Evolutionary conservation across 2,113 vertebrate species (phyloP).

Genomic region (Microtus oregoni): DNA sequence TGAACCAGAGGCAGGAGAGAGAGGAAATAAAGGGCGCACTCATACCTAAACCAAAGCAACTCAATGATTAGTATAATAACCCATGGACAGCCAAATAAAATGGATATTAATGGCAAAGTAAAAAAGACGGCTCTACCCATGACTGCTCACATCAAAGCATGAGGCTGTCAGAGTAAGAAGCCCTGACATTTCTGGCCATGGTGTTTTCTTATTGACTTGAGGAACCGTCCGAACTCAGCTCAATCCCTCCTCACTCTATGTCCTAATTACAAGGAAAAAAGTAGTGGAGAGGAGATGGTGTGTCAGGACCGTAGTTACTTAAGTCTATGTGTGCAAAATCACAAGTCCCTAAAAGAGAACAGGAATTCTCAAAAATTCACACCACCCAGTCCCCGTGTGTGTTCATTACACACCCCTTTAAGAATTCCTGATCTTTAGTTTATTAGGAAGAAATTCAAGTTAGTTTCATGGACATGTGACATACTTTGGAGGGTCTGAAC

Average conservation of each 20-base stretch:
- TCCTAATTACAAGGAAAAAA: neutral
- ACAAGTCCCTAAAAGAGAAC: neutral
- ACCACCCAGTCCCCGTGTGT: neutral
- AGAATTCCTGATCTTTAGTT: neutral
- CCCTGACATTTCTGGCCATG: neutral
- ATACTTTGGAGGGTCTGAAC: neutral
- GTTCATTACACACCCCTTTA: neutral
- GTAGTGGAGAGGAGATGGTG: neutral
- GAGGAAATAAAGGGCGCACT: neutral
- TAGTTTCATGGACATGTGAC: conserved; percentile 2
- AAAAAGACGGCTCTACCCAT: neutral
- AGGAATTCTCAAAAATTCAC: neutral
- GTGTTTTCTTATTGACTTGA: neutral
- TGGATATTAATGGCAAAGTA: neutral
- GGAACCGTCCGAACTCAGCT: neutral
- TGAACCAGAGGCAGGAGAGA: neutral
- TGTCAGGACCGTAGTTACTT: neutral
- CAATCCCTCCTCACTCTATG: neutral
- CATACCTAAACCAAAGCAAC: neutral
- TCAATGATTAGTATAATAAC: neutral
- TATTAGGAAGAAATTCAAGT: conserved; percentile 22
- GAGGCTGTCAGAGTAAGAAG: neutral
- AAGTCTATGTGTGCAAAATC: neutral
- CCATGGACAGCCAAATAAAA: neutral
- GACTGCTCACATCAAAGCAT: neutral